Percentiles rank a stretch among this genome's conserved stretches.
These are phyloP conservation scores for Nettapus auritus DNA, from an alignment of 2,113 vertebrate species.

Conservation along the genomic window DNA sequence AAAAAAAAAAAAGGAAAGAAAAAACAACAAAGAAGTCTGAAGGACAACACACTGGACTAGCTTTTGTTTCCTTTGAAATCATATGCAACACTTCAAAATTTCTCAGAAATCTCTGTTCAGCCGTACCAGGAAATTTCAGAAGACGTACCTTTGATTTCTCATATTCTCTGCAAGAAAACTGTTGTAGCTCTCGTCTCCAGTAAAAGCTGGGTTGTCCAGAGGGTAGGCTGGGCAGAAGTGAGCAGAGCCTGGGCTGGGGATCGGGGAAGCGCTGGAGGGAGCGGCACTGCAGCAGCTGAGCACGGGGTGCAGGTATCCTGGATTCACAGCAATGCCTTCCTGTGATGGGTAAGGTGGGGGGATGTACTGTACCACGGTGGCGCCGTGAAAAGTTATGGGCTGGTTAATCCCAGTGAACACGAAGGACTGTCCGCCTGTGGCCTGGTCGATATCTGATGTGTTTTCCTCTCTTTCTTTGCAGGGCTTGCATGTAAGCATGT, in stretches of 20 bases:
- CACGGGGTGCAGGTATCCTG: slow-evolving; percentile 24
- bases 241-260: slow-evolving; percentile 28
- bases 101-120: background rate
- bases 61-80: background rate
- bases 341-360: slow-evolving; percentile 73
- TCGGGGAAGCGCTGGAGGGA: background rate
- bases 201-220: slow-evolving; percentile 73
- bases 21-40: background rate
- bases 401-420: slow-evolving; percentile 82
- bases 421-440: slow-evolving; percentile 72
- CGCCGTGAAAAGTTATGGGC: slow-evolving; percentile 79
- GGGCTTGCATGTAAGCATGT: slow-evolving; percentile 76
- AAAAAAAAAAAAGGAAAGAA: background rate
- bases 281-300: slow-evolving; percentile 35
- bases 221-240: slow-evolving; percentile 74
- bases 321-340: slow-evolving; percentile 35
- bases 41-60: background rate
- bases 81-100: background rate
- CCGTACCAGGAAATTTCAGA: background rate
- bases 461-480: slow-evolving; percentile 75
- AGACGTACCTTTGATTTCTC: slow-evolving; percentile 70
- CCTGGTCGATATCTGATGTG: slow-evolving; percentile 54
- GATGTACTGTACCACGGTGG: slow-evolving; percentile 80
- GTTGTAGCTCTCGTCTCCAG: slow-evolving; percentile 28
- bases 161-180: background rate